Evolutionary conservation across 2,113 vertebrate genomes (phyloP), one percentile per base, ranked within the genome.

Genomic region (Mixornis gularis): DNA sequence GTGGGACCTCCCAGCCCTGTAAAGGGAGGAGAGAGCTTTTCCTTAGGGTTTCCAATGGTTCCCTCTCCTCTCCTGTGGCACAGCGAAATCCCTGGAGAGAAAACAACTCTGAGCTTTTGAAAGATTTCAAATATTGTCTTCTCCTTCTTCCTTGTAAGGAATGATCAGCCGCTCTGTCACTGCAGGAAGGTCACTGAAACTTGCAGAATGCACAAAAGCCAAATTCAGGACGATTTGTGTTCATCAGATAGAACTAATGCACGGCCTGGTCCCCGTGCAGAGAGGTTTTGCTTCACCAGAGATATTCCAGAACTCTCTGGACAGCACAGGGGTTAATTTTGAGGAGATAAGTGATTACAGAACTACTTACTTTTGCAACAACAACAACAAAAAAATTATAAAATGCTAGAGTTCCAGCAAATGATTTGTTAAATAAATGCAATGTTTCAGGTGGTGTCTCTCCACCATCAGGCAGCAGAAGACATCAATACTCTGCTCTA

Each of bases 11-110:
- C 85, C 60, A 88, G 83, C 52, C 62, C 52, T 63, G 77, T 65
- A 76, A 52, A 92, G 68, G 68, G 85, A 93, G 88, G 62, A 90
- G 87, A 73, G 71, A 93, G 93, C 72, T 89, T 87, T 89, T 96
- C 93, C 77, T 95, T 30, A 21, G 83, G 84, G 71, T 41, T 89
- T 82, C 76, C 77, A 71, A 12, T 36, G 62, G 51, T 49, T 90
- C 76, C 12, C 48, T 92, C 0, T 0, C 58, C 48, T 64, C 80
- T 74, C 49, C 46, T 51, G 85, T 66, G 74, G 38, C 51, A 66
- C 30, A 90, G 49, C 2, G 9, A 87, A 81, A 90, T 65, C 87
- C 59, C 43, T 4, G 29, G 52, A 4, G 30, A 21, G 21, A 55
- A 56, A 68, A 25, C 21, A 25, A 2, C 66, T 19, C 52, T 40